These are phyloP conservation scores for Sebastes miniatus DNA, from an alignment of 2,797 vertebrate genomes.

Conservation along the genomic window DNA sequence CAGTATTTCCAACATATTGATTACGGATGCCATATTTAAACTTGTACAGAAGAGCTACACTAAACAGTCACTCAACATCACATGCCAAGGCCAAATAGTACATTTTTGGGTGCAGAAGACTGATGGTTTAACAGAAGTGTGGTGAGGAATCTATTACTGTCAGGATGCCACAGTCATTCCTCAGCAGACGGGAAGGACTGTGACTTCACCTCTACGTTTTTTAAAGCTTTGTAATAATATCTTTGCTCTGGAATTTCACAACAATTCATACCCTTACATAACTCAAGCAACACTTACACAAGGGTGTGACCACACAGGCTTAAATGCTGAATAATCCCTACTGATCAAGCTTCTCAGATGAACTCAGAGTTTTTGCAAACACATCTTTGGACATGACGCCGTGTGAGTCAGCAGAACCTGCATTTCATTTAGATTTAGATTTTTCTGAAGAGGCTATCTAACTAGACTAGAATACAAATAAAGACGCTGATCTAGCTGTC, in stretches of 20 bases:
- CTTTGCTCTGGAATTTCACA: slow-evolving; percentile 9
- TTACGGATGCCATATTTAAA: neutral
- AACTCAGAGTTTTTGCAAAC: neutral
- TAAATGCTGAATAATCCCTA: neutral
- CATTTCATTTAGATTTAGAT: neutral
- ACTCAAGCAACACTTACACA: neutral
- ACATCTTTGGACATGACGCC: neutral
- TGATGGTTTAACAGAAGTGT: neutral
- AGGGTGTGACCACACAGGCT: neutral
- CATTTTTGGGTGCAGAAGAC: neutral
- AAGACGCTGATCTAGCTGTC: neutral
- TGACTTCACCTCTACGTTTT: neutral
- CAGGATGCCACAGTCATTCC: neutral
- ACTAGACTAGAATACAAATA: neutral
- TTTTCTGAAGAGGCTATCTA: neutral
- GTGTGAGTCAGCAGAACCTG: too few relatives aligned
- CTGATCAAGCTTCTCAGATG: neutral
- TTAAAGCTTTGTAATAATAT: neutral
- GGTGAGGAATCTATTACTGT: slow-evolving; percentile 19
- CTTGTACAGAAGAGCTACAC: neutral
- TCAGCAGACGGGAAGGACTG: neutral
- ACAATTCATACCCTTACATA: neutral
- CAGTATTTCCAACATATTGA: neutral
- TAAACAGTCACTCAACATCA: neutral
- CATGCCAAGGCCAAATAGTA: neutral